Evolutionary conservation across 2,113 vertebrate species (phyloP), one percentile per base, ranked within the genome.

Genomic region (Heterotis niloticus): DNA sequence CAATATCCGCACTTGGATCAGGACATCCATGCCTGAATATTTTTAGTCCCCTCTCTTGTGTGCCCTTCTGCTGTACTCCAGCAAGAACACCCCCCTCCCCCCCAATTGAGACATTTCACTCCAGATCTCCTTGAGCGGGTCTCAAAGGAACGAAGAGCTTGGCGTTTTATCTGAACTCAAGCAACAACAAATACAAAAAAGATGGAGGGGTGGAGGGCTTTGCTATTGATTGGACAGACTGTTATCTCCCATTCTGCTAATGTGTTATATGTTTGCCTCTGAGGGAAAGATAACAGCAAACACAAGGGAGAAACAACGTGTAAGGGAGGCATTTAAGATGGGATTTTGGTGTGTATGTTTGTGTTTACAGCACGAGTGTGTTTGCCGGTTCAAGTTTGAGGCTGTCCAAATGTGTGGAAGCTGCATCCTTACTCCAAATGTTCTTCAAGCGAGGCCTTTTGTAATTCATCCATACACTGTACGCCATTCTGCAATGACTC

Each of bases 241-340:
- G 23, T 26, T 77, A 68, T 76, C 75, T 76, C 60, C 60, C 29
- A 16, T 65, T n/a, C 75, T n/a, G 20, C 75, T 29, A n/a, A n/a
- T 51, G 60, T 67, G 62, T 67, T 54, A n/a, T 77, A 54, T 52
- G 51, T 28, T 67, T 57, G 34, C 76, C 64, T 16, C 44, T 5
- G 62, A 57, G 64, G 64, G 44, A 65, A 65, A 44, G 76, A 77
- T 68, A 77, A 67, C 34, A 29, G 62, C 34, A 17, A 14, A 75
- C 24, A 60, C 20, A 57, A 29, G 62, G 59, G n/a, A 65, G 34
- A 65, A 20, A 14, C 0, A 34, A 59, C 5, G 20, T 51, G 34
- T 64, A 76, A 76, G 57, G 28, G 12, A n/a, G 44, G 74, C 34
- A 29, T 62, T 64, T 26, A 20, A 28, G 57, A 34, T 20, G 29